A percentile compares a stretch with the other conserved stretches of the same genome.
These are phyloP conservation scores for Urocyon cinereoargenteus DNA, from an alignment of 2,797 vertebrate genomes.

Conservation along the genomic window DNA sequence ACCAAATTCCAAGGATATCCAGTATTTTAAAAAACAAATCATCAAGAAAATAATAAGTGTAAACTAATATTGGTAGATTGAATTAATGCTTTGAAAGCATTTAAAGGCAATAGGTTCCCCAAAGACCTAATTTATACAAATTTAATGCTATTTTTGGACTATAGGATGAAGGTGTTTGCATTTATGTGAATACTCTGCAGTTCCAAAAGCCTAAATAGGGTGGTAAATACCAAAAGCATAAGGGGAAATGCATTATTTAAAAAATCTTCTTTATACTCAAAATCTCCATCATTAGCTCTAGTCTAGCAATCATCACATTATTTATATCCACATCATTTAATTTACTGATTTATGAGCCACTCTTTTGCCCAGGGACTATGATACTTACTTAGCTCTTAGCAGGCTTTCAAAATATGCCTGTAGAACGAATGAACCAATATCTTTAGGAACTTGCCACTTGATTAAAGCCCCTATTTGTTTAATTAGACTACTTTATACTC, in stretches of 20 bases:
- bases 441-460: not conserved
- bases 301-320: not conserved
- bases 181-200: not conserved
- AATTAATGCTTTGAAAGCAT: constrained; percentile 40
- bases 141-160: constrained; percentile 25
- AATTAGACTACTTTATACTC: constrained; percentile 34
- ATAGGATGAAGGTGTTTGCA: not conserved
- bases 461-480: constrained; percentile 16
- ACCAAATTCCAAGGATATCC: not conserved
- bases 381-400: not conserved
- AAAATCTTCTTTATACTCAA: not conserved
- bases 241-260: not conserved
- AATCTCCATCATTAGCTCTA: not conserved
- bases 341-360: not conserved
- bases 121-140: constrained; percentile 53
- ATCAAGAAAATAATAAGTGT: constrained; percentile 3
- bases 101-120: constrained; percentile 15
- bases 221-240: constrained; percentile 16
- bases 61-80: constrained; percentile 1
- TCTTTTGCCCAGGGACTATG: not conserved
- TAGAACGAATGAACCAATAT: not conserved
- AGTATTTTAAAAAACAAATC: not conserved
- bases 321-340: not conserved
- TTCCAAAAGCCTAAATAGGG: constrained; percentile 16
- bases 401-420: not conserved